Evolutionary conservation across 2,113 vertebrate genomes (phyloP).

Genomic region (Ancistrus triradiatus): DNA sequence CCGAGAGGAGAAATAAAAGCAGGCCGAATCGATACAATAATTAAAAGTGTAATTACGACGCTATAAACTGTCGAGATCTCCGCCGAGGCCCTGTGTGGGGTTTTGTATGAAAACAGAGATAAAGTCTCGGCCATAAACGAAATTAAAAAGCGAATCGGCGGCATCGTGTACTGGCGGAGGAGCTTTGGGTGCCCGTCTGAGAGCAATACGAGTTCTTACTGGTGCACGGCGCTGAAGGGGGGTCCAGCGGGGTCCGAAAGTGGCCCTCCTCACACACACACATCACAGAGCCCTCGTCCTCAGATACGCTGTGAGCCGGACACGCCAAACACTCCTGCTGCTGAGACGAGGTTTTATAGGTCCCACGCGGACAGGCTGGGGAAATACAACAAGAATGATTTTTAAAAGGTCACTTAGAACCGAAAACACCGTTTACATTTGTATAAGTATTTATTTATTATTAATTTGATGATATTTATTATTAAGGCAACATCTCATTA

Average conservation of each 20-base stretch:
- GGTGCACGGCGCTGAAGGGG: conserved; percentile 86
- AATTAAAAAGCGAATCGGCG: conserved; percentile 30
- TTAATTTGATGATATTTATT: too few relatives aligned
- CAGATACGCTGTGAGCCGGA: conserved; percentile 83
- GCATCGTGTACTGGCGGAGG: neutral
- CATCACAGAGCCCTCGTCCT: conserved; percentile 82
- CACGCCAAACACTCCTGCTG: conserved; percentile 86
- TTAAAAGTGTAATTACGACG: conserved; percentile 35
- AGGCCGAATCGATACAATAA: conserved; percentile 39
- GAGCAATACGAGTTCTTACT: too few relatives aligned
- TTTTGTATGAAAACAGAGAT: conserved; percentile 2
- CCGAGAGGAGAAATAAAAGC: conserved; percentile 9
- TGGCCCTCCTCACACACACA: conserved; percentile 86
- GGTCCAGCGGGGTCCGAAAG: conserved; percentile 83
- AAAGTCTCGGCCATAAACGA: conserved; percentile 9
- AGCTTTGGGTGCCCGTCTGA: too few relatives aligned
- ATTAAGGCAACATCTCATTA: too few relatives aligned
- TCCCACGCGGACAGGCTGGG: conserved; percentile 83
- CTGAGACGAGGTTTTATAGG: conserved; percentile 86
- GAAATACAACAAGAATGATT: neutral
- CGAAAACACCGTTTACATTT: too few relatives aligned
- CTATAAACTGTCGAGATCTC: conserved; percentile 20
- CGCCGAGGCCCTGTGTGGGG: neutral
- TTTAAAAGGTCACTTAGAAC: too few relatives aligned
- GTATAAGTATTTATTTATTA: too few relatives aligned